phyloP scores from a whole-genome alignment of 2,113 vertebrate genomes.

The Diphyllodes magnificus region DNA sequence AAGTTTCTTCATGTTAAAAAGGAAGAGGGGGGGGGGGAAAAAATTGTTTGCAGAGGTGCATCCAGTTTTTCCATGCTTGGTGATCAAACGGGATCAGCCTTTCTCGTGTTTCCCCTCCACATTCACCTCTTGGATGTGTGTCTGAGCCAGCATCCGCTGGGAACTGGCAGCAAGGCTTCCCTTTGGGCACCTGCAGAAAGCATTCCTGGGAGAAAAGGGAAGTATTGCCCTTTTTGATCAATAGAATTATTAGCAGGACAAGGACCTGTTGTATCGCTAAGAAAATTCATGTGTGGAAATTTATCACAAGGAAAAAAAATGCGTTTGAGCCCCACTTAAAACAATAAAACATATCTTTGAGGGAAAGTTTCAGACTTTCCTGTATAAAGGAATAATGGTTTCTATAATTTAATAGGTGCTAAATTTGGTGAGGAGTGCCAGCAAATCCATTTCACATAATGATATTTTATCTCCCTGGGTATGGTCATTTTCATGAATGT shows the following conservation, averaged over 20 bases:
- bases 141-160: not conserved
- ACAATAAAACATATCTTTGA: conserved; percentile 59
- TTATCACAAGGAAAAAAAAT: conserved; percentile 1
- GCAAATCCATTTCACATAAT: conserved; percentile 66
- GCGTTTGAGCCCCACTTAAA: conserved; percentile 46
- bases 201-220: not conserved
- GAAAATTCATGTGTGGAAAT: conserved; percentile 17
- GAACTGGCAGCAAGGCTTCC: not conserved
- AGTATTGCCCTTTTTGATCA: not conserved
- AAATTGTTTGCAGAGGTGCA: not conserved
- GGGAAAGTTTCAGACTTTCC: conserved; percentile 54
- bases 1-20: conserved; percentile 28
- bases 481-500: conserved; percentile 50
- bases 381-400: conserved; percentile 45
- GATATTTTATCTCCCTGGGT: conserved; percentile 65
- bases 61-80: not conserved
- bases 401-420: conserved; percentile 65
- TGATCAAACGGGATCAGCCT: not conserved
- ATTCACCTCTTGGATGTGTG: not conserved
- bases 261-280: not conserved
- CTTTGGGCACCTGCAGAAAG: not conserved
- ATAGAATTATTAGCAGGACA: not conserved
- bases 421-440: conserved; percentile 63
- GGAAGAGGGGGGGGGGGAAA: not conserved
- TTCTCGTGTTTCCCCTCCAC: not conserved